Base-by-base conservation (phyloP, 2,113 vertebrate species). In the Piaya cayana region DNA sequence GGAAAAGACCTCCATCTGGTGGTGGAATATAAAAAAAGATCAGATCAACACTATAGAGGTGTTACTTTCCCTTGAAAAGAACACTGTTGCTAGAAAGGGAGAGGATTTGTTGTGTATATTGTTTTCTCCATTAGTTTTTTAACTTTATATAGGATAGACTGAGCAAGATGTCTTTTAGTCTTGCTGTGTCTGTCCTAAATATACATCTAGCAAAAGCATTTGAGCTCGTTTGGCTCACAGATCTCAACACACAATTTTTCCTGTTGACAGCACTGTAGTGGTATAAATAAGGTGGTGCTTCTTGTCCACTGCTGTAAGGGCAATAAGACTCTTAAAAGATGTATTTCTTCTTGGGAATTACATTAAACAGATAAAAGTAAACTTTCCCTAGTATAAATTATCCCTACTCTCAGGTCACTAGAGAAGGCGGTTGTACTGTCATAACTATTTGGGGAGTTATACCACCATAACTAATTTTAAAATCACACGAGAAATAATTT, bases 1-100 rank as follows among this genome's bases (percentile, higher is more conserved):
- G 90, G 94, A 97, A 93, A 93, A 97, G 75, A 92, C 69, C 96
- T 67, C 97, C 97, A 96, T 75, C 97, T 97, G 84, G 82, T 96
- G 97, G 96, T 65, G 86, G 49, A 36, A 77, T 75, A 19, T 30
- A 70, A 75, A 79, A 93, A 93, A 82, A 50, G 9, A 80, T 5
- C 49, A 34, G 23, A 17, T 63, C 59, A 13, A 32, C 34, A 8
- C 36, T 3, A 6, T 19, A 18, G 45, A 5, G 1, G 47, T 2
- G 8, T 1, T 42, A 4, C 42, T n/a, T 37, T 21, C 36, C 20
- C n/a, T 45, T 55, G 39, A 12, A 58, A 74, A 42, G 16, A 15
- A 10, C 16, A 47, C 42, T n/a, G 8, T 5, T 26, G 25, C 6
- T 42, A 27, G 42, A 45, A 74, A 59, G 1, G 3, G 5, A 71